Evolutionary conservation across 2,113 vertebrate genomes (phyloP).

Genomic region (Oryzias melastigma): DNA sequence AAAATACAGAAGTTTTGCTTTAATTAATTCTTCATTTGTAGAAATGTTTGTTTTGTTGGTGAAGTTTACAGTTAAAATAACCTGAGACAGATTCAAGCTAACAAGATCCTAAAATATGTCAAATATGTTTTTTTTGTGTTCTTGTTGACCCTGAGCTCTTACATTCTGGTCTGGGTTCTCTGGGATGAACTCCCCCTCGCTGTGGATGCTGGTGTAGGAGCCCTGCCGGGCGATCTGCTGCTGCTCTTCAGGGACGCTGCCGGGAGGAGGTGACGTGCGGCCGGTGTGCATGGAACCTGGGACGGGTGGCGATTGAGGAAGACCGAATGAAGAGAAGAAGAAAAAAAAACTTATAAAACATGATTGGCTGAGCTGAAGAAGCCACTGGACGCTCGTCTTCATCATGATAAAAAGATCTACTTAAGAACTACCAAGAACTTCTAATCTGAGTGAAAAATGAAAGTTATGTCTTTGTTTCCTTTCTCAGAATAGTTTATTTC

Average conservation of each 20-base stretch:
- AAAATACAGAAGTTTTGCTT: no score
- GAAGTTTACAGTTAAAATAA: background rate
- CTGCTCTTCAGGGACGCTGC: constrained; percentile 89
- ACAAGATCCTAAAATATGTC: no score
- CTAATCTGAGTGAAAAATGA: background rate
- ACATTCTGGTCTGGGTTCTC: constrained; percentile 85
- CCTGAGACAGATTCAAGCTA: no score
- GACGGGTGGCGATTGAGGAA: background rate
- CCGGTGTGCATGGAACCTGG: constrained; percentile 89
- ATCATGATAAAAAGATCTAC: background rate
- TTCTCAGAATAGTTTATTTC: constrained; percentile 1
- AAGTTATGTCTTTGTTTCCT: background rate
- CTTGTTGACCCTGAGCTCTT: constrained; percentile 41
- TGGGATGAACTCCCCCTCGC: constrained; percentile 91
- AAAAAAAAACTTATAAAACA: constrained; percentile 21
- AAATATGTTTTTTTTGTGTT: no score
- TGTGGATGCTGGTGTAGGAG: constrained; percentile 92
- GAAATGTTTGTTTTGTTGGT: background rate
- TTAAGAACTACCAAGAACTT: no score
- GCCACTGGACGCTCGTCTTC: background rate
- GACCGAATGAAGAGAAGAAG: background rate
- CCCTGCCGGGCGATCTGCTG: constrained; percentile 92
- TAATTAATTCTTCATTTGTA: no score
- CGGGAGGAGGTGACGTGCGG: constrained; percentile 86
- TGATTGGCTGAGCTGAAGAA: constrained; percentile 28